Conservation (phyloP, 1,140 invertebrate genomes). For the Drosophila funebris region DNA sequence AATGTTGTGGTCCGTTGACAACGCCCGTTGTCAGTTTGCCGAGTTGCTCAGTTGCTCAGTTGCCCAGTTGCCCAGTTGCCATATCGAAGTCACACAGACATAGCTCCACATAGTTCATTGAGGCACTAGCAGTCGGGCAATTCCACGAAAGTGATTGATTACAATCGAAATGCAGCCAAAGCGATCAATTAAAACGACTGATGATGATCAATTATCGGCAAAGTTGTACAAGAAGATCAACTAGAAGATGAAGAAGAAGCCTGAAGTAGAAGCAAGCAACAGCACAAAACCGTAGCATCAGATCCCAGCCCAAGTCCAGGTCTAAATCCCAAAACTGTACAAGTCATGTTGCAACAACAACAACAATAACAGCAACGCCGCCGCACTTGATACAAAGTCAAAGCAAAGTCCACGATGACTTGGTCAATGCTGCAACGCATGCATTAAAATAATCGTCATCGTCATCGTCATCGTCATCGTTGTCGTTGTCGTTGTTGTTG, state of each 20-base stretch:
- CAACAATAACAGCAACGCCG: no score
- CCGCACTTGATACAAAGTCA: slow-evolving; percentile 33
- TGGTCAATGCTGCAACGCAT: slow-evolving; percentile 11
- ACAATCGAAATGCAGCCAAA: slow-evolving; percentile 66
- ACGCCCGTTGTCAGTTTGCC: slow-evolving; percentile 18
- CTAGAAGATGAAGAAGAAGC: slow-evolving; percentile 25
- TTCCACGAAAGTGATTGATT: slow-evolving; percentile 82
- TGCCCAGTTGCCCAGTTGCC: no score
- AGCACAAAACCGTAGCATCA: slow-evolving; percentile 5
- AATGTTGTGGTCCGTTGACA: slow-evolving; percentile 22
- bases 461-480: slow-evolving; percentile 52
- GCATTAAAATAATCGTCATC: slow-evolving; percentile 16
- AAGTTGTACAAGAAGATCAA: slow-evolving; percentile 43
- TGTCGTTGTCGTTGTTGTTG: slow-evolving; percentile 1
- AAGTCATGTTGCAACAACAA: slow-evolving; percentile 31
- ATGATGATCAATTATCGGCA: slow-evolving; percentile 79
- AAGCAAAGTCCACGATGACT: slow-evolving; percentile 21
- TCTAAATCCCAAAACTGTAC: slow-evolving; percentile 11
- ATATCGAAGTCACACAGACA: background rate
- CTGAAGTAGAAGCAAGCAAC: no score
- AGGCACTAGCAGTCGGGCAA: slow-evolving; percentile 45
- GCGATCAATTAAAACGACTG: slow-evolving; percentile 81
- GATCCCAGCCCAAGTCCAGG: background rate
- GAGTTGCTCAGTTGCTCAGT: no score
- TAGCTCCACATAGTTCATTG: slow-evolving; percentile 67